A percentile compares a stretch with the other conserved stretches of the same genome.
Conservation (phyloP, 2,888 invertebrate genomes). For the Stomorhina lunata region DNA sequence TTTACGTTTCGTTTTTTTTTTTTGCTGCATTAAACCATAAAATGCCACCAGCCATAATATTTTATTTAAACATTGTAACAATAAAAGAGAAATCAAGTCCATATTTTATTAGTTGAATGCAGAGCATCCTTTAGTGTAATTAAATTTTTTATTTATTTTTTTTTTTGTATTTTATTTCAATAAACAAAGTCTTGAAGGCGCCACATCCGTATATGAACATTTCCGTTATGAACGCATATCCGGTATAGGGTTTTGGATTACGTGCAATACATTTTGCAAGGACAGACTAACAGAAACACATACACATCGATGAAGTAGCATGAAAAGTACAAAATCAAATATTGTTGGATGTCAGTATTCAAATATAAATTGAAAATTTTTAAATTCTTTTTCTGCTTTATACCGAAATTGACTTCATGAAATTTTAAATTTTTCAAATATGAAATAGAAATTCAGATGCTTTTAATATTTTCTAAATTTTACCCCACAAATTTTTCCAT, state of each 20-base stretch:
- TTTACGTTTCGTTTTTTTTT: background rate
- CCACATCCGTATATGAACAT: slow-evolving; percentile 63
- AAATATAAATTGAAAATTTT: background rate
- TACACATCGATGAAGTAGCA: no score
- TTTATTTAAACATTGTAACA: slow-evolving; percentile 33
- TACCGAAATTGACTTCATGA: no score
- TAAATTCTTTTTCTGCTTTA: background rate
- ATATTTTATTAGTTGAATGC: slow-evolving; percentile 58
- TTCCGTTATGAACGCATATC: slow-evolving; percentile 64
- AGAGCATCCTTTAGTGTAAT: slow-evolving; percentile 19
- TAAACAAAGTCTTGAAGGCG: slow-evolving; percentile 62
- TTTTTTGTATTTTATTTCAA: slow-evolving; percentile 39
- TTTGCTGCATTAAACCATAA: slow-evolving; percentile 27
- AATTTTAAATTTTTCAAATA: no score
- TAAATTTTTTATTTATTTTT: background rate
- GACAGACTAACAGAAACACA: background rate
- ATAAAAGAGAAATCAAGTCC: slow-evolving; percentile 58
- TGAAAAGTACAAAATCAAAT: background rate
- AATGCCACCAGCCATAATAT: slow-evolving; percentile 36
- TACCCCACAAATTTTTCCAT: no score
- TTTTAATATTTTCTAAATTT: no score
- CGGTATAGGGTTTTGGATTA: slow-evolving; percentile 52
- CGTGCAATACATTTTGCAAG: slow-evolving; percentile 9
- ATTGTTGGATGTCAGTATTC: background rate
- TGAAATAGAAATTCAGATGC: no score